phyloP scores from a whole-genome alignment of 2,797 vertebrate species.

The Miichthys miiuy region DNA sequence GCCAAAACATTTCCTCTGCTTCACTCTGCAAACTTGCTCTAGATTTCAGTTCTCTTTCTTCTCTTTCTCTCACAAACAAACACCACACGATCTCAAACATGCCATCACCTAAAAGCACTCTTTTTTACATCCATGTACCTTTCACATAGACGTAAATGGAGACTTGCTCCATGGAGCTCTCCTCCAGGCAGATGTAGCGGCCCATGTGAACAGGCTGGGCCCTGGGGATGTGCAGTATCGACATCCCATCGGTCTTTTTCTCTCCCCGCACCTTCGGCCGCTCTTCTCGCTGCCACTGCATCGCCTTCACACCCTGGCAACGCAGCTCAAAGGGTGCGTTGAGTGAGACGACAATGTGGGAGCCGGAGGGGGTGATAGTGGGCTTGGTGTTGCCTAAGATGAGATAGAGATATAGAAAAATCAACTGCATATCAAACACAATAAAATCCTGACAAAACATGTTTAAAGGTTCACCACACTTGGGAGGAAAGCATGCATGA shows the following conservation, averaged over 20 bases:
- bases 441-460: background rate
- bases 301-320: slow-evolving; percentile 82
- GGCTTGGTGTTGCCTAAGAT: slow-evolving; percentile 79
- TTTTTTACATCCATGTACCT: slow-evolving; percentile 83
- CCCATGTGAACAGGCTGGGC: slow-evolving; percentile 84
- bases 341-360: slow-evolving; percentile 82
- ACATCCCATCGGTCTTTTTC: slow-evolving; percentile 55
- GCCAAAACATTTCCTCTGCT: slow-evolving; percentile 28
- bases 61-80: background rate
- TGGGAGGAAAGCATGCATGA: background rate
- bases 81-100: slow-evolving; percentile 4
- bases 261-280: slow-evolving; percentile 65
- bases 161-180: slow-evolving; percentile 71
- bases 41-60: slow-evolving; percentile 7
- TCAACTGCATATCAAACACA: background rate
- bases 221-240: slow-evolving; percentile 62
- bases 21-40: slow-evolving; percentile 26
- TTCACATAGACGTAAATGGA: slow-evolving; percentile 94
- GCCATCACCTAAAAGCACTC: background rate
- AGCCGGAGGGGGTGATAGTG: slow-evolving; percentile 76
- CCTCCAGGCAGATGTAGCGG: slow-evolving; percentile 90
- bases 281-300: slow-evolving; percentile 89
- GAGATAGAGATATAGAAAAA: background rate
- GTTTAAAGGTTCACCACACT: background rate
- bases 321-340: slow-evolving; percentile 83